Evolutionary conservation across 2,113 vertebrate species (phyloP).

Genomic region (Phalacrocorax carbo): DNA sequence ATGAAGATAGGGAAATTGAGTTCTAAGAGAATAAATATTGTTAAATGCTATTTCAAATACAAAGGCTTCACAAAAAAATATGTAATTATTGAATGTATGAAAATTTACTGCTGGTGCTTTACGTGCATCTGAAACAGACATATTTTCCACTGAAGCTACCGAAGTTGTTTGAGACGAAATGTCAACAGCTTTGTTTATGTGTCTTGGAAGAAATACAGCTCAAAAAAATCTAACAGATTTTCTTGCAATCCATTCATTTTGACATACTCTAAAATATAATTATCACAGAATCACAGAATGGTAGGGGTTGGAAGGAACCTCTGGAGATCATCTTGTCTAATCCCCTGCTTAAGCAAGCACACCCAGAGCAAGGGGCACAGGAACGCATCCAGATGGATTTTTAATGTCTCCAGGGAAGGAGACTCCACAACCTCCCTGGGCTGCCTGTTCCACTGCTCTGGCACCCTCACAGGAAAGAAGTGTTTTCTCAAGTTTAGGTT

Average conservation of each 20-base stretch:
- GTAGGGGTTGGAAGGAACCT: too few relatives aligned
- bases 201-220: background rate
- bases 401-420: too few relatives aligned
- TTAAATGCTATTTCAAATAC: background rate
- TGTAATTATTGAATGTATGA: background rate
- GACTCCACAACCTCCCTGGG: too few relatives aligned
- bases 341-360: too few relatives aligned
- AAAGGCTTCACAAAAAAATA: background rate
- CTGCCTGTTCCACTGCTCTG: too few relatives aligned
- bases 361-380: too few relatives aligned
- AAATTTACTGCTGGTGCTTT: background rate
- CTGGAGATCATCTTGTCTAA: too few relatives aligned
- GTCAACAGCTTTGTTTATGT: background rate
- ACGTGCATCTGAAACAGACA: background rate
- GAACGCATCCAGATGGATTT: too few relatives aligned
- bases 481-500: too few relatives aligned
- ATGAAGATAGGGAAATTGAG: background rate
- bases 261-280: background rate
- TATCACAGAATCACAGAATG: too few relatives aligned
- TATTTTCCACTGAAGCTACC: background rate
- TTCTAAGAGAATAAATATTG: background rate
- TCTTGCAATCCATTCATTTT: background rate
- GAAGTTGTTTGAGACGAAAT: background rate
- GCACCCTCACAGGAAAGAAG: too few relatives aligned
- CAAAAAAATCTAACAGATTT: background rate